Evolutionary conservation across 2,888 invertebrate species (phyloP).

Genomic region (Caenorhabditis uteleia): DNA sequence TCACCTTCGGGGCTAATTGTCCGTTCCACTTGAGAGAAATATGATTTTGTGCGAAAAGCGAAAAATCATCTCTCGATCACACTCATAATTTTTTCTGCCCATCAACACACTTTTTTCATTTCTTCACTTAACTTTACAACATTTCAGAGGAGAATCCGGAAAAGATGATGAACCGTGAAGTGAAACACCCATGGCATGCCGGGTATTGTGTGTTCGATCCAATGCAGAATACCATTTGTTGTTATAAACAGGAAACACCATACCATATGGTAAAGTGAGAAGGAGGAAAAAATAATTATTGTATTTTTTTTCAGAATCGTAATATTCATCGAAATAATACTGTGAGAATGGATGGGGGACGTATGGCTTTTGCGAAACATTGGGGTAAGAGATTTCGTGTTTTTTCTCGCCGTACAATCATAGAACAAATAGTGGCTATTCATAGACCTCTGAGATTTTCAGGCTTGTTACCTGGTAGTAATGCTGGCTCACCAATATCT

Average conservation of each 20-base stretch:
- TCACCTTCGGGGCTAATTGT: slow-evolving; percentile 30
- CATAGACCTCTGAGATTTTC: neutral
- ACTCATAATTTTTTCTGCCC: slow-evolving; percentile 9
- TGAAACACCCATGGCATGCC: slow-evolving; percentile 34
- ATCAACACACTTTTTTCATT: slow-evolving; percentile 5
- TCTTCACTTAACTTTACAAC: neutral
- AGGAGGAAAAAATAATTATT: neutral
- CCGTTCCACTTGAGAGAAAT: slow-evolving; percentile 36
- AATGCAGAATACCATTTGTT: slow-evolving; percentile 21
- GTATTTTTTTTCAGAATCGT: slow-evolving; percentile 6
- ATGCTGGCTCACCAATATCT: slow-evolving; percentile 3
- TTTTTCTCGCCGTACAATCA: slow-evolving; percentile 2
- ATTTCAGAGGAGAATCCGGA: slow-evolving; percentile 23
- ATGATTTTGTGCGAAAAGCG: slow-evolving; percentile 25
- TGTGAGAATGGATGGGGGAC: slow-evolving; percentile 31
- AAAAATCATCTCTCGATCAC: slow-evolving; percentile 14
- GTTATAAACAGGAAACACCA: slow-evolving; percentile 33
- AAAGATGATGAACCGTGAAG: slow-evolving; percentile 34
- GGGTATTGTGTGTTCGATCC: slow-evolving; percentile 39
- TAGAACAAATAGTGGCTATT: no score
- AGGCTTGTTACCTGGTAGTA: slow-evolving; percentile 17
- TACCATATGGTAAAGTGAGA: slow-evolving; percentile 8
- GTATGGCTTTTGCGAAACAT: slow-evolving; percentile 25
- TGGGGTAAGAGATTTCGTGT: slow-evolving; percentile 20
- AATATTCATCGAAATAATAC: slow-evolving; percentile 27